A percentile compares a stretch with the other conserved stretches of the same genome.
Evolutionary conservation across 2,113 vertebrate genomes (phyloP).

Genomic region (Penelope pileata): DNA sequence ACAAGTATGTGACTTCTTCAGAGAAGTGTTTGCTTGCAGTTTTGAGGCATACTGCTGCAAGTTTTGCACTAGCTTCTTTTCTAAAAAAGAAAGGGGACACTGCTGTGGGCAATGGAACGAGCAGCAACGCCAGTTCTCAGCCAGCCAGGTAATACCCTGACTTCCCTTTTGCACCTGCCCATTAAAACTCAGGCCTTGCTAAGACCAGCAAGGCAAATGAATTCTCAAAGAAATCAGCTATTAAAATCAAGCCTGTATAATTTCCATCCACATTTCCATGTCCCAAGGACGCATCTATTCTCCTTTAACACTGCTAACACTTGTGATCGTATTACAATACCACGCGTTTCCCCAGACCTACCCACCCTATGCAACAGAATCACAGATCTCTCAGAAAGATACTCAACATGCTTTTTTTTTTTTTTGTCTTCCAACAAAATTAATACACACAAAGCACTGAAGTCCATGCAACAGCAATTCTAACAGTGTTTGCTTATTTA

Average conservation of each 20-base stretch:
- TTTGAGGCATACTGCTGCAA: background rate
- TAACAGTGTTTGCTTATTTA: background rate
- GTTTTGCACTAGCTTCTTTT: background rate
- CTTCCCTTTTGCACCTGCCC: background rate
- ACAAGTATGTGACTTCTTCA: background rate
- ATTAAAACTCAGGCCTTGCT: background rate
- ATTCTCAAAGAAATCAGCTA: slow-evolving; percentile 10
- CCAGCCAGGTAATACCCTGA: background rate
- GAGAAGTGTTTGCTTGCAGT: background rate
- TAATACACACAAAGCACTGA: background rate
- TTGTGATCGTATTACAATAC: background rate
- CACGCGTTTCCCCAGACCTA: slow-evolving; percentile 51
- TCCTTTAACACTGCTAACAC: background rate
- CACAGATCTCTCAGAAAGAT: background rate
- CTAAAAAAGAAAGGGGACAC: background rate
- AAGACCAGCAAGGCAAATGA: slow-evolving; percentile 7
- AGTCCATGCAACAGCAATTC: background rate
- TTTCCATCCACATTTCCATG: background rate
- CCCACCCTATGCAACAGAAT: background rate
- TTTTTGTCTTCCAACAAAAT: background rate
- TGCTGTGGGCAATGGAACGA: background rate
- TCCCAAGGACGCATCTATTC: background rate
- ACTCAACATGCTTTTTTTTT: background rate
- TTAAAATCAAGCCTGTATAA: background rate
- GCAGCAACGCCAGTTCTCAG: background rate